phyloP scores from a whole-genome alignment of 2,113 vertebrate genomes.

The Etia nguti region DNA sequence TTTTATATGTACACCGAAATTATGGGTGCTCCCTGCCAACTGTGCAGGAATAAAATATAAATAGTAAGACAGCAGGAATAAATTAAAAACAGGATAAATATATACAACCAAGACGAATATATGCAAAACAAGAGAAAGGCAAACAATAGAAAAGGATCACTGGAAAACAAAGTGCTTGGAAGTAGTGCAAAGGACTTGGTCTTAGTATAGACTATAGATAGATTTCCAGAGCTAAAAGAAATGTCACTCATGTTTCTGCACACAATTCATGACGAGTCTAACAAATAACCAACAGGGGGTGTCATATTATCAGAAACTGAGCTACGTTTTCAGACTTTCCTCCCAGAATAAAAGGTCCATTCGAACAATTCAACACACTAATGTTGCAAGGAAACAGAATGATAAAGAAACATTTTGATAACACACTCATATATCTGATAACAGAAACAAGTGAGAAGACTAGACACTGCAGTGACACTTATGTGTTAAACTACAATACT shows the following conservation, averaged over 20 bases:
- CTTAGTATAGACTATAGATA: not conserved
- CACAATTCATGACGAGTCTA: not conserved
- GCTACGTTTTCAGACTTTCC: not conserved
- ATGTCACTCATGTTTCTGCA: not conserved
- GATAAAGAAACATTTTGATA: not conserved
- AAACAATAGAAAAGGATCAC: not conserved
- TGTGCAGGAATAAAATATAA: not conserved
- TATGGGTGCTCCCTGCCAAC: not conserved
- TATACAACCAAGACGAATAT: not conserved
- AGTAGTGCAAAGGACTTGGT: not conserved
- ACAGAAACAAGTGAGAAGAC: not conserved
- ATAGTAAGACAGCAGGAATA: not conserved
- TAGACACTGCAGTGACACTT: not conserved
- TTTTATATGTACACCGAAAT: fast-evolving
- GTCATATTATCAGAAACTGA: not conserved
- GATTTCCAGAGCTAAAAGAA: not conserved
- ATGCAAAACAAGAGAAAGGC: not conserved
- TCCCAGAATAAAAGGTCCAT: not conserved
- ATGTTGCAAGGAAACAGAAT: not conserved
- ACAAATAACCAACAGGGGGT: not conserved
- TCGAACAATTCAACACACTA: not conserved
- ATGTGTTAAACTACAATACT: not conserved
- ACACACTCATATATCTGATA: not conserved
- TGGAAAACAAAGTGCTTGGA: not conserved
- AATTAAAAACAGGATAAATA: not conserved